phyloP scores from a whole-genome alignment of 2,797 vertebrate genomes.

The Halcyon chelicuti region DNA sequence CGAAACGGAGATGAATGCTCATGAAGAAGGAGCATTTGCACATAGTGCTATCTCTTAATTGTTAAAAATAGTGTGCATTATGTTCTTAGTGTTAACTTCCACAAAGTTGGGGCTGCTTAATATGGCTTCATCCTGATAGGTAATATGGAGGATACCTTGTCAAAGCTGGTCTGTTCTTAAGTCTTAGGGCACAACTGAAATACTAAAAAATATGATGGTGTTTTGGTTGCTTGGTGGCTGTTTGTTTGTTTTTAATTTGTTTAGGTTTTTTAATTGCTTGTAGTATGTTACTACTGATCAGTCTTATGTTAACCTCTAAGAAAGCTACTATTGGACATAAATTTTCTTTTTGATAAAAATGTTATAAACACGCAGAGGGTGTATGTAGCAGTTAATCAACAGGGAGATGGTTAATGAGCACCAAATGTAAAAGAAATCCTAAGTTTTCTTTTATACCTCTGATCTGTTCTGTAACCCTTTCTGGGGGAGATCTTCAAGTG shows the following conservation, averaged over 20 bases:
- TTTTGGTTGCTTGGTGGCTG: no score
- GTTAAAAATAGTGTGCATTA: background rate
- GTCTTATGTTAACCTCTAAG: background rate
- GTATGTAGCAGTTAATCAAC: background rate
- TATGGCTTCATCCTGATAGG: background rate
- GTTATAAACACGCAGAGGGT: background rate
- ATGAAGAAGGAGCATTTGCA: background rate
- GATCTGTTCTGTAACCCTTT: background rate
- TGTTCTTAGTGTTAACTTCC: background rate
- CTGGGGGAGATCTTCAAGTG: background rate
- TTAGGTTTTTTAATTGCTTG: background rate
- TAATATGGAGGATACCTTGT: background rate
- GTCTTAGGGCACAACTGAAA: background rate
- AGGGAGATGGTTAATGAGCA: background rate
- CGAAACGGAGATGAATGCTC: no score
- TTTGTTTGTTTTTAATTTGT: background rate
- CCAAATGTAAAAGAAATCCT: background rate
- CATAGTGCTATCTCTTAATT: background rate
- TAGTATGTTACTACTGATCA: background rate
- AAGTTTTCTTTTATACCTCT: background rate
- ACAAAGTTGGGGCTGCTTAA: background rate
- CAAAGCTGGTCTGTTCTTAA: background rate
- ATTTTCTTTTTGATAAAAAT: background rate
- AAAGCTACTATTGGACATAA: background rate
- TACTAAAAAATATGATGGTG: background rate